phyloP scores from a whole-genome alignment of 2,888 invertebrate genomes.

The Chrysotoxum bicinctum region DNA sequence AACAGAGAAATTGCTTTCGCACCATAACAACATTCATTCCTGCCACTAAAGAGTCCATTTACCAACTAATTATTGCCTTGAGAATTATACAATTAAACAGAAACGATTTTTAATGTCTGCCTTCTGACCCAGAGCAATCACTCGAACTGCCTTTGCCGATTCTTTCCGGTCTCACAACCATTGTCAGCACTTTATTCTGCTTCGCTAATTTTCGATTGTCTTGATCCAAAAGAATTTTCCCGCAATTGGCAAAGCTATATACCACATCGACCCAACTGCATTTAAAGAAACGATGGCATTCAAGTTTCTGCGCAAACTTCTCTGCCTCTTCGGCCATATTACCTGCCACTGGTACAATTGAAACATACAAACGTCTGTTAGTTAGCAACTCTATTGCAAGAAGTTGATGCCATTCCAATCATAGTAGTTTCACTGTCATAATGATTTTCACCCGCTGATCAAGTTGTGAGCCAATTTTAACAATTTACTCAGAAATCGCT shows the following conservation, averaged over 20 bases:
- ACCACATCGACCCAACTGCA: constrained; percentile 7
- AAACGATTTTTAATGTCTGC: constrained; percentile 7
- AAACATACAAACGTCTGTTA: background rate
- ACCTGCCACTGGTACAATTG: background rate
- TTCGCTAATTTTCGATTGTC: background rate
- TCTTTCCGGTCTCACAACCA: background rate
- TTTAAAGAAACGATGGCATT: constrained; percentile 25
- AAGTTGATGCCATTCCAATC: constrained; percentile 39
- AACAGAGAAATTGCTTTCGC: constrained; percentile 1
- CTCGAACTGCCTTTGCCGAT: background rate
- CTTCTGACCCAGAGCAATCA: constrained; percentile 14
- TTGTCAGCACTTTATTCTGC: background rate
- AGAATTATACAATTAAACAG: background rate
- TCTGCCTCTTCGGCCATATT: background rate
- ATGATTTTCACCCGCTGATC: constrained; percentile 52
- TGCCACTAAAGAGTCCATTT: constrained; percentile 11
- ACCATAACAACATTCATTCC: background rate
- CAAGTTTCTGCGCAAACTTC: constrained; percentile 22
- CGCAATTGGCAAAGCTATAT: background rate
- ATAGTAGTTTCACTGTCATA: constrained; percentile 61
- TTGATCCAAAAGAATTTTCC: background rate
- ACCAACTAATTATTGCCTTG: background rate
- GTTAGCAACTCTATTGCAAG: constrained; percentile 27
- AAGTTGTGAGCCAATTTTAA: constrained; percentile 45
- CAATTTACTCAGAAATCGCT: constrained; percentile 22